Evolutionary conservation across 2,888 invertebrate genomes (phyloP), one percentile per base, ranked within the genome.

Genomic region (Drosophila seclusa): DNA sequence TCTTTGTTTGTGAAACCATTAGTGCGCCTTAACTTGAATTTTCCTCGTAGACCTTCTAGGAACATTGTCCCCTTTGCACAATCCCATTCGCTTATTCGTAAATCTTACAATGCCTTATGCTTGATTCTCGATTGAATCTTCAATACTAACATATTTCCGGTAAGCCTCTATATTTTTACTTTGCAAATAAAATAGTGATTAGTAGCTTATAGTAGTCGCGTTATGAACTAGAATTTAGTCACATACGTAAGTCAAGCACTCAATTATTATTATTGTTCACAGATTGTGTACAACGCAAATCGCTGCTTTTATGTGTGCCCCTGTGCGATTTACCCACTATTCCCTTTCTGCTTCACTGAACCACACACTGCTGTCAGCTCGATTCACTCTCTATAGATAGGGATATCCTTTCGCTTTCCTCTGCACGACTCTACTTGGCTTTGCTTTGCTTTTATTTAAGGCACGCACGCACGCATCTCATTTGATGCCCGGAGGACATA

Each of bases 401-500:
- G 24, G 36, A 40, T 54, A 59, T 67, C 52, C 40, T 60, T 62
- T 40, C 11, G 36, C 29, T 31, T 21, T 11, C 6, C 54, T 29
- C 40, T 16, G 55, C 38, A 38, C 21, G 45, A 16, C 16, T 24
- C 45, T 7, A 45, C 24, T 13, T 21, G 42, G 45, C 21, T 21
- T 36, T 36, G 54, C 36, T 36, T 42, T 53, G 63, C 62, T 65
- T 75, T 40, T 71, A 71, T 76, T 79, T 68, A 62, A 49, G 45
- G 49, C 59, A 68, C 68, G 65, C 83, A 82, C 83, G 73, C 76
- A 81, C 64, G 55, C 85, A 53, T 73, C 68, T 77, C 68, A 77
- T 82, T 82, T 58, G 71, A 58, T 48, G 68, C 88, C 88, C 83
- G 52, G 42, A 60, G 86, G 83, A 80, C 81, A 76, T 76, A 74